These are phyloP conservation scores for Epirrita christyi DNA, from an alignment of 2,888 invertebrate genomes.

Conservation along the genomic window DNA sequence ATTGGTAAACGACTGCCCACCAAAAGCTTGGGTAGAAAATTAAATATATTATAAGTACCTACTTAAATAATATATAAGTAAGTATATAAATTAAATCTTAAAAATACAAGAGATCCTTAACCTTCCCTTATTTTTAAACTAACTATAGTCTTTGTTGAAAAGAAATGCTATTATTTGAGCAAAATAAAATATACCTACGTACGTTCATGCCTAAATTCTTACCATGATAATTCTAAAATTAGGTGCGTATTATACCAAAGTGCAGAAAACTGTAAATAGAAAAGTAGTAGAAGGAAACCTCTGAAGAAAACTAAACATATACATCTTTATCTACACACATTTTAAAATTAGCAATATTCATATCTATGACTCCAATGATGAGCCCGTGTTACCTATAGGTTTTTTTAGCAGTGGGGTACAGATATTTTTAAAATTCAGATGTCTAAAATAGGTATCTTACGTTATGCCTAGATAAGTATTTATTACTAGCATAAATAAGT, in stretches of 20 bases:
- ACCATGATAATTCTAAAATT: slow-evolving; percentile 17
- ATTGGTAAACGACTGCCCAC: slow-evolving; percentile 64
- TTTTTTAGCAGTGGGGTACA: not conserved
- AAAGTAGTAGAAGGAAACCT: not conserved
- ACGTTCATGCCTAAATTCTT: slow-evolving; percentile 7
- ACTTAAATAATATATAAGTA: slow-evolving; percentile 35
- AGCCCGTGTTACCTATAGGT: not conserved
- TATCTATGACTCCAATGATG: not conserved
- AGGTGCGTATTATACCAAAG: slow-evolving; percentile 25
- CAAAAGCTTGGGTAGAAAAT: slow-evolving; percentile 53
- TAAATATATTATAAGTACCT: slow-evolving; percentile 44
- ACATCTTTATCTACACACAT: not conserved
- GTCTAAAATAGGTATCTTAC: not conserved
- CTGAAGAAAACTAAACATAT: slow-evolving; percentile 7
- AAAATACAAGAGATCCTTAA: slow-evolving; percentile 70
- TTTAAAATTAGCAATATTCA: too few species aligned
- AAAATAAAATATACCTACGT: slow-evolving; percentile 62
- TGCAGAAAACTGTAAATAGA: slow-evolving; percentile 16
- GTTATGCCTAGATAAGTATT: not conserved
- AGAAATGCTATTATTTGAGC: slow-evolving; percentile 83
- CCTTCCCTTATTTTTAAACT: slow-evolving; percentile 43
- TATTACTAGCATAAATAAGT: too few species aligned
- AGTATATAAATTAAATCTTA: slow-evolving; percentile 47
- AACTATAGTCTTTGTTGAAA: slow-evolving; percentile 65
- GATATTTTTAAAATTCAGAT: not conserved